Base-by-base conservation (phyloP, 2,113 vertebrate species). In the Hemiprocne comata region DNA sequence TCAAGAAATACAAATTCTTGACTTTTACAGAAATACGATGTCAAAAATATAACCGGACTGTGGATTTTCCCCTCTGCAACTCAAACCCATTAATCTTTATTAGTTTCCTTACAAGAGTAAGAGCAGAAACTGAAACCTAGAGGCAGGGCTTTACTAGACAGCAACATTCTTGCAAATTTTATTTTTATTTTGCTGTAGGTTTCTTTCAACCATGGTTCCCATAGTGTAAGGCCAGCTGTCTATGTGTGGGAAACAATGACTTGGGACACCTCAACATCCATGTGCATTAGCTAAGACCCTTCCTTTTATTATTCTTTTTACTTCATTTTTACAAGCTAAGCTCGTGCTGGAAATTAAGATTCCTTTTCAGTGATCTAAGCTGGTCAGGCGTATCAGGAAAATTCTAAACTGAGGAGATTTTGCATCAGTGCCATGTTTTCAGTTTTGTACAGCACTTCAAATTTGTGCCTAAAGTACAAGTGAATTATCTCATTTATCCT, bases 401-500 rank as follows among this genome's bases (percentile, higher is more conserved):
- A 79, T n/a, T 61, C 62, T 38, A 26, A 72, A 42, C 61, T 57
- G 53, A 75, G 54, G 17, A 92, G 74, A 82, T 87, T 82, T 79
- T 87, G 87, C 84, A 85, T n/a, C 61, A 21, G 58, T 61, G 91
- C 58, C 81, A 72, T 24, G 69, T 89, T 94, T 46, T 94, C 74
- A 65, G 23, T 89, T 96, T 72, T 66, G 54, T 84, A 85, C 34
- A 72, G 61, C 8, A 16, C 89, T 94, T 1, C 66, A 94, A 87
- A 65, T 89, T 42, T 82, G 58, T 53, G 34, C 19, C 61, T 95
- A 4, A 82, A 85, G 64, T 79, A 81, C 76, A 94, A 92, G 82
- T 75, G 17, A 89, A 89, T 92, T 84, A 88, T 93, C 71, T 93
- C 58, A 85, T 95, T 89, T 95, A 85, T 79, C 46, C 87, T 95